phyloP scores from a whole-genome alignment of 2,797 vertebrate species.

The Myotis findleyi region DNA sequence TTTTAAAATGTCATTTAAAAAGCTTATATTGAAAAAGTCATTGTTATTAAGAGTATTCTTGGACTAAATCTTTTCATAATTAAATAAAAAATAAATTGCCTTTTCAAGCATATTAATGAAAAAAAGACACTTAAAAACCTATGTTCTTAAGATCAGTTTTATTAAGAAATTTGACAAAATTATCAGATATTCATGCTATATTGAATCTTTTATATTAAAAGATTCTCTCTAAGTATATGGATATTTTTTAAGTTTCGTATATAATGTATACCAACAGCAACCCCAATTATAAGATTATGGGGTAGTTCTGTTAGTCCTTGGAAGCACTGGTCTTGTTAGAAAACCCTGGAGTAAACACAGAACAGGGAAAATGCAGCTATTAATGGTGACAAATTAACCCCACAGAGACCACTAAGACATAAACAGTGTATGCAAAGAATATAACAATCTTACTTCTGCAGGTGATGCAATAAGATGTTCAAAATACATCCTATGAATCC shows the following conservation, averaged over 20 bases:
- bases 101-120: slow-evolving; percentile 6
- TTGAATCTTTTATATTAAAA: neutral
- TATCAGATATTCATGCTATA: neutral
- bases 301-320: slow-evolving; percentile 42
- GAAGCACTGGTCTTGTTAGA: slow-evolving; percentile 46
- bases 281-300: slow-evolving; percentile 24
- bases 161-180: slow-evolving; percentile 12
- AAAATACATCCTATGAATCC: slow-evolving; percentile 43
- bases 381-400: slow-evolving; percentile 75
- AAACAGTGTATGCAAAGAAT: slow-evolving; percentile 66
- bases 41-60: neutral
- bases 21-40: slow-evolving; percentile 26
- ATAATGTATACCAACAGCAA: neutral
- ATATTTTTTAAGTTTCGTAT: neutral
- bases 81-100: slow-evolving; percentile 8
- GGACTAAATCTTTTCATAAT: slow-evolving; percentile 20
- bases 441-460: slow-evolving; percentile 32
- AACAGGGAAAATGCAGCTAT: slow-evolving; percentile 63
- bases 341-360: slow-evolving; percentile 40
- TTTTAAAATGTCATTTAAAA: neutral
- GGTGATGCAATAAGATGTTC: slow-evolving; percentile 52
- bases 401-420: slow-evolving; percentile 66
- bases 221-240: neutral
- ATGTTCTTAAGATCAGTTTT: neutral
- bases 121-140: neutral